These are phyloP conservation scores for Dendrolimus kikuchii DNA, from an alignment of 1,140 invertebrate genomes.

Conservation along the genomic window DNA sequence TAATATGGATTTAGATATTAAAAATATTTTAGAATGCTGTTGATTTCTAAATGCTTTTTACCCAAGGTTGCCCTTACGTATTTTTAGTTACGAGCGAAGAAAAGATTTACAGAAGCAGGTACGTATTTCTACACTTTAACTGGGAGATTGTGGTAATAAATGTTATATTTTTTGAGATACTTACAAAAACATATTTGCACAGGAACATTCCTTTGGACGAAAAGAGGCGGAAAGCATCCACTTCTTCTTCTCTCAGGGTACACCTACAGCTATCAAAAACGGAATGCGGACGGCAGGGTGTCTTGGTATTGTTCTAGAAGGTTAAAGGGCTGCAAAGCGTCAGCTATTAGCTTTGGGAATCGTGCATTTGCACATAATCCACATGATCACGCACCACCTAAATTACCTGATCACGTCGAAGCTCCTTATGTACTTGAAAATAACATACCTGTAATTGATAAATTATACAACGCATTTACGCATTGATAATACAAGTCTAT, in stretches of 20 bases:
- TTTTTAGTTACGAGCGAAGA: too few relatives aligned
- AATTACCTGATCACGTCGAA: conserved; percentile 14
- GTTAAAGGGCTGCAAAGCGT: conserved; percentile 50
- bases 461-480: too few relatives aligned
- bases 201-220: conserved; percentile 56
- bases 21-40: too few relatives aligned
- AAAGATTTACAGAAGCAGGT: too few relatives aligned
- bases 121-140: conserved; percentile 1
- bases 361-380: conserved; percentile 31
- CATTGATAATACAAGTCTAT: not conserved
- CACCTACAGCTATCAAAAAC: conserved; percentile 60
- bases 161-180: not conserved
- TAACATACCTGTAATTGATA: too few relatives aligned
- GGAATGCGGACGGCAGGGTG: conserved; percentile 51
- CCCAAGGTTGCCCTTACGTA: too few relatives aligned
- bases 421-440: not conserved
- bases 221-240: conserved; percentile 55
- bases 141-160: not conserved
- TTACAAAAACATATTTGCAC: conserved; percentile 8
- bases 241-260: conserved; percentile 44
- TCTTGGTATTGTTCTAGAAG: conserved; percentile 63
- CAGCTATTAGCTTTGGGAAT: conserved; percentile 48
- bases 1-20: too few relatives aligned
- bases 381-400: conserved; percentile 51
- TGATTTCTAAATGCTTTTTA: too few relatives aligned